Evolutionary conservation across 2,888 invertebrate species (phyloP), one percentile per base, ranked within the genome.

Genomic region (Fissipunctia ypsillon): DNA sequence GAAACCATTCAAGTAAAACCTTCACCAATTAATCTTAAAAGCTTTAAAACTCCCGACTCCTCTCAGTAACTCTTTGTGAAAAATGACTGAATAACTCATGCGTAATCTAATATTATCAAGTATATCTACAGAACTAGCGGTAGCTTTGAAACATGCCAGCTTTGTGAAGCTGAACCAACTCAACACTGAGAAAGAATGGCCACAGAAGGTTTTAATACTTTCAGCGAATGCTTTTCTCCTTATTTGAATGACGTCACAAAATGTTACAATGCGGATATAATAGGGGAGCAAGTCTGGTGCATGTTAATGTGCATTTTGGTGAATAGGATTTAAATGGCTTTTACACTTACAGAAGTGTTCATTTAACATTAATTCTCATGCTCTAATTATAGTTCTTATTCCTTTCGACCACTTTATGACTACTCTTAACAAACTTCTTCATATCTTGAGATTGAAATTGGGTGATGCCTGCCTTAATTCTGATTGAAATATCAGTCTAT

Each of bases 191-290:
- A 73, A 80, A 76, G 77, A 78, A 82, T 78, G 63, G 70, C 73
- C 57, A 64, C 80, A 76, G 77, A 80, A 73, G 63, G 75, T 71
- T 77, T 81, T 79, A 83, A 84, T 79, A 81, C 84, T 83, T 81
- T 76, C 73, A 76, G 72, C 67, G 71, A 76, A 84, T 78, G 82
- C 72, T 77, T 85, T 81, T 75, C 79, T 70, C 67, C 67, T 79
- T 76, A 80, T 82, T 82, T 82, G 66, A 79, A 76, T 79, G 57
- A 56, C 79, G 76, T 73, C 79, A 57, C 61, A 67, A 64, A 76
- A 65, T 80, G 57, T 77, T 80, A 71, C 67, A 73, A 75, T 81
- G 83, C 71, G 73, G 70, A 68, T 81, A 70, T 79, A 81, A 84
- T 83, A 64, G 74, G 35, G 31, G 63, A 60, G 41, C 31, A 43